Evolutionary conservation across 2,113 vertebrate genomes (phyloP).

Genomic region (Propithecus coquereli): DNA sequence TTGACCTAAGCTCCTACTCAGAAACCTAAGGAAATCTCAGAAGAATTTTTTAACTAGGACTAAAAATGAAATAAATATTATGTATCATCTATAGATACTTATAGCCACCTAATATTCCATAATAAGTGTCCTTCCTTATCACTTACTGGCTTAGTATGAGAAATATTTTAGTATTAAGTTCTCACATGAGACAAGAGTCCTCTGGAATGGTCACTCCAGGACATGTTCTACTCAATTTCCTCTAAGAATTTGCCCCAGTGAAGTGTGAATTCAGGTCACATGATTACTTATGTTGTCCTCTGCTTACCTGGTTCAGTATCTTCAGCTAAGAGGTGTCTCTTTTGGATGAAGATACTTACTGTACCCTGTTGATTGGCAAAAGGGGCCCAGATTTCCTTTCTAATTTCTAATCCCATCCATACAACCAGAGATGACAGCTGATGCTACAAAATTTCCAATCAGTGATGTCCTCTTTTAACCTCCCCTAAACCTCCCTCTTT

Average conservation of each 20-base stretch:
- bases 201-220: background rate
- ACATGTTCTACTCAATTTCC: background rate
- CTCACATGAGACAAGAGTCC: background rate
- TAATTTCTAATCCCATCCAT: background rate
- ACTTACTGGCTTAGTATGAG: background rate
- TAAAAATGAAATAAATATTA: background rate
- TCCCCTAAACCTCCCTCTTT: background rate
- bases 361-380: background rate
- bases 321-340: background rate
- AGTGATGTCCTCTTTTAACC: background rate
- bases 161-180: background rate
- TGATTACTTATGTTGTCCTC: background rate
- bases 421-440: background rate
- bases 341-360: background rate
- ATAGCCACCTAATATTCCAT: background rate
- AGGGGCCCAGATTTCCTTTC: background rate
- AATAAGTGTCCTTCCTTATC: background rate
- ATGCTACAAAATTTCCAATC: background rate
- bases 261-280: background rate
- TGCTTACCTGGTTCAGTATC: background rate
- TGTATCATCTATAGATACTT: background rate
- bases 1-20: background rate
- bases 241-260: background rate
- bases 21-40: background rate
- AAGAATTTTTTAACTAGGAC: background rate